phyloP scores from a whole-genome alignment of 2,888 invertebrate genomes.

The Dyspetes luteomarginatus region DNA sequence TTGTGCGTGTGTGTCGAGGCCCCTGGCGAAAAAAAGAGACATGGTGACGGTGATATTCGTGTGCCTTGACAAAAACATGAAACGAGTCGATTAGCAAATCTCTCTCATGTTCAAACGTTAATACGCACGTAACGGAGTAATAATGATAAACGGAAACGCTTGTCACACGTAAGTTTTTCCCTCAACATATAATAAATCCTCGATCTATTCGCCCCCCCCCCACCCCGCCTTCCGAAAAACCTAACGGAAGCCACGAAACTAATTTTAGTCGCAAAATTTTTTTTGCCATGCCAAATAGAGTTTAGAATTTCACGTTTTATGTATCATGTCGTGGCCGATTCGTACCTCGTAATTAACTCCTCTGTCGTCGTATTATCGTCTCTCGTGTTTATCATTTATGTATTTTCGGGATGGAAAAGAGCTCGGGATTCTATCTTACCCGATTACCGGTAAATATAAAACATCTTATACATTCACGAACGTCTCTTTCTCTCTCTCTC shows the following conservation, averaged over 20 bases:
- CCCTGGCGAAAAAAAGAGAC: conserved; percentile 67
- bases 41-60: conserved; percentile 79
- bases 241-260: conserved; percentile 61
- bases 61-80: conserved; percentile 75
- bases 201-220: too few relatives aligned
- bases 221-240: too few relatives aligned
- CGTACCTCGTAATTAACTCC: neutral
- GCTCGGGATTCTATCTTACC: neutral
- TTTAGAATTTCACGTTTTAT: conserved; percentile 60
- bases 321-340: conserved; percentile 13
- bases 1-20: conserved; percentile 67
- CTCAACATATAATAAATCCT: neutral
- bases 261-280: conserved; percentile 75
- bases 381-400: neutral
- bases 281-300: conserved; percentile 72
- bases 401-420: neutral
- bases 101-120: conserved; percentile 65
- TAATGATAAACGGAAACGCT: conserved; percentile 77
- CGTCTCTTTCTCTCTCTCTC: neutral
- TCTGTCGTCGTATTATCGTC: neutral
- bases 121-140: conserved; percentile 70
- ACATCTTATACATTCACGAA: neutral
- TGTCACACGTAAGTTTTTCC: conserved; percentile 78
- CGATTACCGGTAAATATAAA: conserved; percentile 28
- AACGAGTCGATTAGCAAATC: conserved; percentile 77